Evolutionary conservation across 2,888 invertebrate species (phyloP).

Genomic region (Lutraria lutraria): DNA sequence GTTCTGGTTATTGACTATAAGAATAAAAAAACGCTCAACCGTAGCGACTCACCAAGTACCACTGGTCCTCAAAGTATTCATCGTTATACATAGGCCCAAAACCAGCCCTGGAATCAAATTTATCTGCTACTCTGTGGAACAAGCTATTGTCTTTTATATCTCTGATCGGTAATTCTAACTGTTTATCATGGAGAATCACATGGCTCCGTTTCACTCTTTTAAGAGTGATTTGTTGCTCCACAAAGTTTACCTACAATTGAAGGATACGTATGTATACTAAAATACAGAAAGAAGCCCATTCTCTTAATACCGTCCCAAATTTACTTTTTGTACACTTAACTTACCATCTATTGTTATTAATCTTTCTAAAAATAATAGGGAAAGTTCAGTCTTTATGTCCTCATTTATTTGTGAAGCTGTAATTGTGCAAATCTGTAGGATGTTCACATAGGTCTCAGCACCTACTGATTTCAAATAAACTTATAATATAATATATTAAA

Average conservation of each 20-base stretch:
- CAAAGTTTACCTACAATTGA: constrained; percentile 77
- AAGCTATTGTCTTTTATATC: constrained; percentile 76
- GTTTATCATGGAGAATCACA: constrained; percentile 80
- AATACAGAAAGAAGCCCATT: neutral
- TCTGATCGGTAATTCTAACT: constrained; percentile 78
- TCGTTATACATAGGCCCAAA: constrained; percentile 76
- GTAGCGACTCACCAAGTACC: constrained; percentile 82
- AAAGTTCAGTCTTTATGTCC: too few species aligned
- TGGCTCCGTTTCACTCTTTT: constrained; percentile 76
- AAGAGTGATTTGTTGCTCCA: constrained; percentile 80
- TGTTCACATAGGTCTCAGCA: too few species aligned
- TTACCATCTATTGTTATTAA: too few species aligned
- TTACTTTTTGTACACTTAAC: too few species aligned
- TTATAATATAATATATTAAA: too few species aligned
- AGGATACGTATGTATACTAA: neutral
- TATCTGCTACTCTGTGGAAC: constrained; percentile 73
- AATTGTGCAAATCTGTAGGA: too few species aligned
- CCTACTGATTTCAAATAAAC: too few species aligned
- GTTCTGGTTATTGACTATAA: too few species aligned
- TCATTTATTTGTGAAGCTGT: too few species aligned
- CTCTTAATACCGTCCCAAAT: too few species aligned
- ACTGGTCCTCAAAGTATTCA: constrained; percentile 80
- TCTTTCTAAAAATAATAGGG: too few species aligned
- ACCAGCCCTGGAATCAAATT: constrained; percentile 49
- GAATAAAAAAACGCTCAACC: too few species aligned